Conservation (phyloP, 2,888 invertebrate genomes). For the Campopleginae sp. region DNA sequence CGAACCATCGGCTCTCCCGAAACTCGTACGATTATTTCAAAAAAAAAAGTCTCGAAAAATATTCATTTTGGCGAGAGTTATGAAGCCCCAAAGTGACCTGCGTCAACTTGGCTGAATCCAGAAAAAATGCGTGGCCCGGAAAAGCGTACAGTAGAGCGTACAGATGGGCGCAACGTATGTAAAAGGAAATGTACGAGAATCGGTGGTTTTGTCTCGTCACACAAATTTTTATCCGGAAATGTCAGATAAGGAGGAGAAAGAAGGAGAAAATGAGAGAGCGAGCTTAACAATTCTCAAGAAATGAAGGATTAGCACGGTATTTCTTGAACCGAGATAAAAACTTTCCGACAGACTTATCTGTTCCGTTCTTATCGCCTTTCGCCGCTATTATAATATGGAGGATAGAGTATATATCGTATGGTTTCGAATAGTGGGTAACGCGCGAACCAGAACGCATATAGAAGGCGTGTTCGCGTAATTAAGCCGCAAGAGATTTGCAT, state of each 20-base stretch:
- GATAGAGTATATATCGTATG: slow-evolving; percentile 57
- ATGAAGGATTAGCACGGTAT: slow-evolving; percentile 31
- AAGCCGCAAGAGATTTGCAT: slow-evolving; percentile 83
- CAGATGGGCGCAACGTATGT: neutral
- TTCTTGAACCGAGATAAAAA: slow-evolving; percentile 38
- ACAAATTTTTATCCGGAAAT: neutral
- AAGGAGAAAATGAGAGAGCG: neutral
- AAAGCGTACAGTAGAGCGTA: no score
- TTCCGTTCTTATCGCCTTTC: slow-evolving; percentile 44
- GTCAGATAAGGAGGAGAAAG: neutral
- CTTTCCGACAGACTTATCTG: slow-evolving; percentile 52
- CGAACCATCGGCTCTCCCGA: no score
- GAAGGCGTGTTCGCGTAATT: slow-evolving; percentile 83
- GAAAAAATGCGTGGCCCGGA: no score
- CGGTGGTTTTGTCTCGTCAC: neutral
- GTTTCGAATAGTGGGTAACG: slow-evolving; percentile 79
- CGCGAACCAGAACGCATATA: slow-evolving; percentile 79
- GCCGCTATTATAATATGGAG: slow-evolving; percentile 48
- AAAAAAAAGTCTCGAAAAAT: no score
- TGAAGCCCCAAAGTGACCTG: no score
- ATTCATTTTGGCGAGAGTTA: no score
- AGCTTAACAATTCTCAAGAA: slow-evolving; percentile 17
- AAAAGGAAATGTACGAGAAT: neutral
- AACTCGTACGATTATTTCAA: no score
- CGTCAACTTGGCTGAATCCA: no score